phyloP scores from a whole-genome alignment of 1,140 invertebrate species.

The Micrasema longulum region DNA sequence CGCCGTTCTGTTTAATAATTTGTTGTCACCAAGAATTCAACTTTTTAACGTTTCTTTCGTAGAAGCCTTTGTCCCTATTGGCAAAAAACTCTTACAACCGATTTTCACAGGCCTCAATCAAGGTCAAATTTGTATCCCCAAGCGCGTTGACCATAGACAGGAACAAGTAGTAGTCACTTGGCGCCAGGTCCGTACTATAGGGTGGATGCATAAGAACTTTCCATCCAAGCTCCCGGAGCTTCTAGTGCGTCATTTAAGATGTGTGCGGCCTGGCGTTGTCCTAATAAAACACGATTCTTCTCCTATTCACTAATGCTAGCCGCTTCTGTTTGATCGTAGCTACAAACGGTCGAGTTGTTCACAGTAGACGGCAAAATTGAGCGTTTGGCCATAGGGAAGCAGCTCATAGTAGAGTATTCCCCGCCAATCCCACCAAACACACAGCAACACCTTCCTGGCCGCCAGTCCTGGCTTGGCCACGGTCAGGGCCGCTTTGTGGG shows the following conservation, averaged over 20 bases:
- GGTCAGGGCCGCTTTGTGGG: not conserved
- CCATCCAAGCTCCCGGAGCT: constrained; percentile 6
- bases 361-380: no score
- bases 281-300: constrained; percentile 13
- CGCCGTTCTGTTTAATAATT: no score
- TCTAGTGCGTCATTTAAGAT: constrained; percentile 16
- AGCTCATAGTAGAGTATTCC: constrained; percentile 1
- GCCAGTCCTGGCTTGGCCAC: not conserved
- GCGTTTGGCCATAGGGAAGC: no score
- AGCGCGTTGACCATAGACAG: no score
- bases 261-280: constrained; percentile 9
- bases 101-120: constrained; percentile 17
- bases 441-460: not conserved
- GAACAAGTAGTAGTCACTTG: constrained; percentile 14
- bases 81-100: constrained; percentile 18
- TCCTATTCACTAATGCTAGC: constrained; percentile 17
- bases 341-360: no score
- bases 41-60: no score
- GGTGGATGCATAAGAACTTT: constrained; percentile 18
- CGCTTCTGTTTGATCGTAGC: no score
- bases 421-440: not conserved
- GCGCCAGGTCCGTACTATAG: constrained; percentile 7
- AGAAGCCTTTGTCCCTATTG: constrained; percentile 20
- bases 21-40: no score
- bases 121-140: constrained; percentile 20